Base-by-base conservation (phyloP, 2,113 vertebrate genomes). In the Mustela lutreola region DNA sequence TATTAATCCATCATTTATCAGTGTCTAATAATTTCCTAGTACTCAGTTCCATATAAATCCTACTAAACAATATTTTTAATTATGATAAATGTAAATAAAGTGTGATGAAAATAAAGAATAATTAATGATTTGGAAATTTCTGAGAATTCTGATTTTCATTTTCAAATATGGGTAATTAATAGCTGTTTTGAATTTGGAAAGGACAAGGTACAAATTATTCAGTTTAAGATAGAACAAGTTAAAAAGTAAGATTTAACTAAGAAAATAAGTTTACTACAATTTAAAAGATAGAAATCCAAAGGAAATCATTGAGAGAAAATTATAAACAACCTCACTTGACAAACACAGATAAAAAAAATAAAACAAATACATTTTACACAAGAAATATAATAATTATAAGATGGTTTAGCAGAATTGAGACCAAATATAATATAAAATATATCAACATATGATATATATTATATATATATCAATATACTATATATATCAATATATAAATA, bases 131-230 rank as follows among this genome's bases (percentile, higher is more conserved):
- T 84, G 9, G 19, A 76, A 65, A 65, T 60, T 81, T 11, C 22
- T 94, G 33, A 70, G 48, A n/a, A 91, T 82, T 88, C 76, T 92
- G 7, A 88, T 88, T 88, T 94, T 75, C 11, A 50, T 76, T 88
- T 3, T 8, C 2, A 92, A 76, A 53, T 81, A 1, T 6, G 12
- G 73, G 28, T 48, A 91, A 63, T 80, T 53, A 62, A 75, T 45
- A 78, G 21, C 7, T 62, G 1, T 11, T 93, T 21, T 70, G 36
- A 83, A 81, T 75, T 91, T 39, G 16, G 24, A 65, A 87, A 67
- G 4, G 75, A 45, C 39, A 62, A 26, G 1, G 62, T 67, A 48
- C 63, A 70, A 62, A 18, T 50, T 70, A 88, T 33, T 91, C 22
- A 28, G 2, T 82, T 75, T 89, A 76, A 89, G 50, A 53, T 62